These are phyloP conservation scores for Virgularia gustaviana DNA, from an alignment of 92 coral and sea anemone genomes.

Conservation along the genomic window DNA sequence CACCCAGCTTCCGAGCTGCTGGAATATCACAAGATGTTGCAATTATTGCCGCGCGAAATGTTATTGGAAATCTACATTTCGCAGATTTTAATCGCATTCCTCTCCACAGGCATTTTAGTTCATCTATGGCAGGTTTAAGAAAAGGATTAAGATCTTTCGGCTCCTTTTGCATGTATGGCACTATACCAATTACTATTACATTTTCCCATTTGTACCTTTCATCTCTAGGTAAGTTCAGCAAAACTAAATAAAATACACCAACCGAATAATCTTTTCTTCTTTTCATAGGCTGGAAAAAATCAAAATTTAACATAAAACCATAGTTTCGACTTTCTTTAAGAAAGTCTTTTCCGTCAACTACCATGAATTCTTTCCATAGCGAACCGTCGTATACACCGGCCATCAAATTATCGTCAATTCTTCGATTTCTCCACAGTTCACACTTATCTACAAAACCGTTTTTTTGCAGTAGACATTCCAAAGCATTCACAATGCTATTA, in stretches of 20 bases:
- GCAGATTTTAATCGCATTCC: neutral
- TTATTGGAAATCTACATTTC: neutral
- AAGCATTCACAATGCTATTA: slow-evolving; percentile 24
- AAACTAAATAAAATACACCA: slow-evolving; percentile 46
- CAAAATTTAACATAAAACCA: slow-evolving; percentile 51
- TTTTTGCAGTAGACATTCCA: slow-evolving; percentile 16
- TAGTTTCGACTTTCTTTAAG: slow-evolving; percentile 37
- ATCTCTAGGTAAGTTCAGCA: slow-evolving; percentile 41
- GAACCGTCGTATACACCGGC: slow-evolving; percentile 52
- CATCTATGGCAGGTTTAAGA: neutral
- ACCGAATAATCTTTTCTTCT: too few species aligned
- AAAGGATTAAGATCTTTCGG: neutral
- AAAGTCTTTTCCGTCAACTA: slow-evolving; percentile 19
- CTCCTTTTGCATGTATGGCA: neutral
- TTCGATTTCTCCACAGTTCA: slow-evolving; percentile 45
- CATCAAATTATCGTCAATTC: neutral
- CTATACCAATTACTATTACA: slow-evolving; percentile 43
- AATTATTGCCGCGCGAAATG: neutral
- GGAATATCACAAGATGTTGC: neutral
- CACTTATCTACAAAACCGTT: slow-evolving; percentile 22
- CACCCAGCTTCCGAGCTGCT: neutral
- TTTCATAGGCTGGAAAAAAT: slow-evolving; percentile 50
- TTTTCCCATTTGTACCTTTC: slow-evolving; percentile 53
- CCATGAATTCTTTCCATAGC: slow-evolving; percentile 44
- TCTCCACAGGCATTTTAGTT: neutral